phyloP scores from a whole-genome alignment of 2,888 invertebrate genomes.

The Cosmorhoe ocellata region DNA sequence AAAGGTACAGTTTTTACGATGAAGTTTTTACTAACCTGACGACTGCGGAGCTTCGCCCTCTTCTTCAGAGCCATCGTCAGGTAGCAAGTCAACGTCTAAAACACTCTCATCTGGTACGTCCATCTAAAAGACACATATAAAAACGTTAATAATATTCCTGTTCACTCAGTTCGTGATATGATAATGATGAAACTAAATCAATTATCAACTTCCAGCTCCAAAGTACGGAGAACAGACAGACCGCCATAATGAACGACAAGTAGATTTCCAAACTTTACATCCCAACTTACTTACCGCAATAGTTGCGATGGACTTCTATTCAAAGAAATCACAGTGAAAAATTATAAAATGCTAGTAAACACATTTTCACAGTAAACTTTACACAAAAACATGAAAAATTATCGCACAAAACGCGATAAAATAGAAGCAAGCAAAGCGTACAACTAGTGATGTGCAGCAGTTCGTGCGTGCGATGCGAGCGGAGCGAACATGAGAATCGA shows the following conservation, averaged over 20 bases:
- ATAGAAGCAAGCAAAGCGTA: constrained; percentile 61
- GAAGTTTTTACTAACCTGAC: constrained; percentile 72
- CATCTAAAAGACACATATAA: constrained; percentile 62
- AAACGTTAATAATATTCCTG: not conserved
- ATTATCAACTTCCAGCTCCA: constrained; percentile 47
- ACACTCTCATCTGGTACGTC: constrained; percentile 77
- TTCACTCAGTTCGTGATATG: not conserved
- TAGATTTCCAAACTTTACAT: constrained; percentile 54
- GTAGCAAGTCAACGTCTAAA: constrained; percentile 87
- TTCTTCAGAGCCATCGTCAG: constrained; percentile 88
- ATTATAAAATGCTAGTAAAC: constrained; percentile 51
- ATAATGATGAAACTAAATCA: constrained; percentile 44
- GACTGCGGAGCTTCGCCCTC: constrained; percentile 86
- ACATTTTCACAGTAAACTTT: constrained; percentile 62
- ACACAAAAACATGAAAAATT: constrained; percentile 62
- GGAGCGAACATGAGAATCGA: no score
- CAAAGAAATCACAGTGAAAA: constrained; percentile 58
- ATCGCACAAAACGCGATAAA: constrained; percentile 65
- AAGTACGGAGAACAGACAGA: constrained; percentile 67
- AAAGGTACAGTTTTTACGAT: not conserved
- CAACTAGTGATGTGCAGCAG: constrained; percentile 44
- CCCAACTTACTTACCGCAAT: constrained; percentile 77
- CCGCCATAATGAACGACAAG: constrained; percentile 81
- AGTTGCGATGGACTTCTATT: constrained; percentile 68
- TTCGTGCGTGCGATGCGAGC: no score